A percentile compares a stretch with the other conserved stretches of the same genome.
These are phyloP conservation scores for Aspiorhynchus laticeps DNA, from an alignment of 2,113 vertebrate genomes.

Conservation along the genomic window DNA sequence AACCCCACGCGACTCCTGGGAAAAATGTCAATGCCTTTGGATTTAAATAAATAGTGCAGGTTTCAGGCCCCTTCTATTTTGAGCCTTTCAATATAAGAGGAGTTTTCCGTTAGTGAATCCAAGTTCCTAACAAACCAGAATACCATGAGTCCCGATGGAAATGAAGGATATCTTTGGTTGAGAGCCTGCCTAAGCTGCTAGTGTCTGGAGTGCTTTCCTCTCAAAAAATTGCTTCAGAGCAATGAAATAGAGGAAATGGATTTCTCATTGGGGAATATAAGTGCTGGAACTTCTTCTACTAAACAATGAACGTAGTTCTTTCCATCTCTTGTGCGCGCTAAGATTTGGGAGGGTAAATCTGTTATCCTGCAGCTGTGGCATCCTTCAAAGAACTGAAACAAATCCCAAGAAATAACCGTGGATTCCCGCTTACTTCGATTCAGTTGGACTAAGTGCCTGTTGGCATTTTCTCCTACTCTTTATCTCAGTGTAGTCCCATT, in stretches of 20 bases:
- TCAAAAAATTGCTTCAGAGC: conserved; percentile 39
- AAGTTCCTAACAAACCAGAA: conserved; percentile 30
- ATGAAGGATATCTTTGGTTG: conserved; percentile 33
- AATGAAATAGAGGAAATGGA: conserved; percentile 42
- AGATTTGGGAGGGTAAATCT: conserved; percentile 14
- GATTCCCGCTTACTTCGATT: conserved; percentile 29
- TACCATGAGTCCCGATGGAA: conserved; percentile 36
- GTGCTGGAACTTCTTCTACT: conserved; percentile 32
- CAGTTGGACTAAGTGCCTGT: not conserved
- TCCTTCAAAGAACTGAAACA: conserved; percentile 15
- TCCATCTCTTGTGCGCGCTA: not conserved
- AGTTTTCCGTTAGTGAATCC: conserved; percentile 38
- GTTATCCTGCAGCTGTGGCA: conserved; percentile 40
- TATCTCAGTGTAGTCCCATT: not conserved
- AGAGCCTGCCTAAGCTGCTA: conserved; percentile 28
- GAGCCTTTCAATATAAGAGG: conserved; percentile 36
- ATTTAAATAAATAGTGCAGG: conserved; percentile 42
- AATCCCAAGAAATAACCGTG: conserved; percentile 18
- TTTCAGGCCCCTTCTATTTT: conserved; percentile 35
- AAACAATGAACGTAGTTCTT: conserved; percentile 33
- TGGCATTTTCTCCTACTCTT: conserved; percentile 10
- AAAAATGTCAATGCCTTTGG: conserved; percentile 42
- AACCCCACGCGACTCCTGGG: not conserved
- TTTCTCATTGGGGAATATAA: conserved; percentile 52
- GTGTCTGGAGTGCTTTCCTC: conserved; percentile 18